A percentile compares a stretch with the other conserved stretches of the same genome.
phyloP scores from a whole-genome alignment of 2,888 invertebrate genomes.

The Cataglyphis albicans region DNA sequence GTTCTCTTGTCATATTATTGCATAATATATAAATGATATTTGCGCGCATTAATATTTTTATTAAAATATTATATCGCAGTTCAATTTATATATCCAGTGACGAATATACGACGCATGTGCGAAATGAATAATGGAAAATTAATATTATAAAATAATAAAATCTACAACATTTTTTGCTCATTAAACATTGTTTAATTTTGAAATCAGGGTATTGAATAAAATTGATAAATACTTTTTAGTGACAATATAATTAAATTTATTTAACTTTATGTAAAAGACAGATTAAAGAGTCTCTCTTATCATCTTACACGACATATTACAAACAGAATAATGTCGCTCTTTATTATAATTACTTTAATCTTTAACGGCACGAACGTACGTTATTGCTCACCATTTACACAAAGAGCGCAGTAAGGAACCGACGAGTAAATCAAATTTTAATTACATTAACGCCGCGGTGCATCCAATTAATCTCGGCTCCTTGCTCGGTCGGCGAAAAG shows the following conservation, averaged over 20 bases:
- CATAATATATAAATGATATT: neutral
- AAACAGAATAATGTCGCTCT: conserved; percentile 16
- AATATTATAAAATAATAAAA: conserved; percentile 6
- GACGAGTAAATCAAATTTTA: conserved; percentile 45
- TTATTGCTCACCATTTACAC: conserved; percentile 20
- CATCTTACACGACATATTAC: neutral
- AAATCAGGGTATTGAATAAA: conserved; percentile 1
- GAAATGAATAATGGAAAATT: conserved; percentile 10
- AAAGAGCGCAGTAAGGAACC: conserved; percentile 15
- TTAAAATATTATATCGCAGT: conserved; percentile 21
- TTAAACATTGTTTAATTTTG: neutral
- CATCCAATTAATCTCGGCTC: conserved; percentile 42
- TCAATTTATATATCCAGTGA: neutral
- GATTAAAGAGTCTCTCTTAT: neutral
- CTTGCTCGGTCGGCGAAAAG: conserved; percentile 17
- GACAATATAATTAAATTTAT: neutral
- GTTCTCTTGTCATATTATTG: conserved; percentile 1
- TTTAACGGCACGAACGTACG: neutral
- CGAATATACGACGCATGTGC: neutral
- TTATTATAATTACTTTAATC: conserved; percentile 29
- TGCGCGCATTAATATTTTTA: conserved; percentile 11
- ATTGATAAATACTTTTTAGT: neutral
- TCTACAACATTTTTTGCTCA: neutral
- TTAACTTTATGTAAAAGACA: conserved; percentile 1
- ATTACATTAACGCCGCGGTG: conserved; percentile 36